phyloP scores from a whole-genome alignment of 1,140 invertebrate species.

The Drosophila ogumai region DNA sequence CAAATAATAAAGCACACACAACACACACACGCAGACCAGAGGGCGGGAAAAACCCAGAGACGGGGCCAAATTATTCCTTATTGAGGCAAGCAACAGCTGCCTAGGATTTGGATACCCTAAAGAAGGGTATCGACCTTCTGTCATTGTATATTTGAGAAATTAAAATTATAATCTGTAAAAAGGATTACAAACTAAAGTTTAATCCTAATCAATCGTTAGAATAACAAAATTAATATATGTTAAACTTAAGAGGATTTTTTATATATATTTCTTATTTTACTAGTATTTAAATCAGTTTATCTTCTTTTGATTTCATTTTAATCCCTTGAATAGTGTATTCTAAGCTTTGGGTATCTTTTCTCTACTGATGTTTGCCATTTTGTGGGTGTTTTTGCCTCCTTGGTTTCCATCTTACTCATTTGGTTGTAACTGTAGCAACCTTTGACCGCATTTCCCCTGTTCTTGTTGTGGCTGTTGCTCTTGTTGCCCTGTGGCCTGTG shows the following conservation, averaged over 20 bases:
- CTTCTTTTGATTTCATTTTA: background rate
- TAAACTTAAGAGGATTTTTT: too few relatives aligned
- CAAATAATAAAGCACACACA: conserved; percentile 54
- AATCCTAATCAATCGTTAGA: background rate
- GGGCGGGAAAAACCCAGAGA: conserved; percentile 9
- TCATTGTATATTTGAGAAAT: background rate
- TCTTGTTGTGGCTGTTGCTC: conserved; percentile 6
- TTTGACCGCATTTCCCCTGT: conserved; percentile 42
- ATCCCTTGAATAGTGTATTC: background rate
- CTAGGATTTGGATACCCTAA: conserved; percentile 4
- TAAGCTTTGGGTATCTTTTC: background rate
- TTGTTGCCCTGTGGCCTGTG: conserved; percentile 54
- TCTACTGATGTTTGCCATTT: conserved; percentile 1
- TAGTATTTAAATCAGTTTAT: background rate
- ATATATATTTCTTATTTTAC: background rate
- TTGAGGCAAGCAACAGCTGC: conserved; percentile 62
- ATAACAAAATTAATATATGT: background rate
- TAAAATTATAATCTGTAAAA: background rate
- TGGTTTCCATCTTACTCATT: conserved; percentile 41
- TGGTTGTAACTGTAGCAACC: conserved; percentile 62
- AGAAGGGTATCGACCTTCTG: background rate
- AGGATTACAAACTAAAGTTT: background rate
- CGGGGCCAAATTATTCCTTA: conserved; percentile 47
- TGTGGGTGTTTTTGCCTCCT: conserved; percentile 6
- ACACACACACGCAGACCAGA: background rate